These are phyloP conservation scores for Bufo gargarizans DNA, from an alignment of 2,113 vertebrate genomes.

Conservation along the genomic window DNA sequence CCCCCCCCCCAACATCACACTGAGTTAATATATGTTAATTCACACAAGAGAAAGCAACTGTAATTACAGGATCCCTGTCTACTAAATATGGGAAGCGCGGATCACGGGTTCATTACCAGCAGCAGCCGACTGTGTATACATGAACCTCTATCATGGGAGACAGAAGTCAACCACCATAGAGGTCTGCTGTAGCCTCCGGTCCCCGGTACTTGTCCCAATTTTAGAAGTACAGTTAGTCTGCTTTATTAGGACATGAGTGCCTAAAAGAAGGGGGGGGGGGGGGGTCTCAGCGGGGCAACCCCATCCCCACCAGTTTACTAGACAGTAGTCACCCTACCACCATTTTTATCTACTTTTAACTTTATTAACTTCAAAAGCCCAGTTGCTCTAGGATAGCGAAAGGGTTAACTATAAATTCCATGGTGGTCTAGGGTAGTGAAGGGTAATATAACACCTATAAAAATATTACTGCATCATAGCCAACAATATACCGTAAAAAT, in stretches of 20 bases:
- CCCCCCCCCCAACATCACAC: not conserved
- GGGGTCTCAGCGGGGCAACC: too few species aligned
- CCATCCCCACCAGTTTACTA: too few species aligned
- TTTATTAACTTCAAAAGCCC: too few species aligned
- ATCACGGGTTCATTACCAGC: not conserved
- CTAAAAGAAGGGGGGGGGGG: too few species aligned
- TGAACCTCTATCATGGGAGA: not conserved
- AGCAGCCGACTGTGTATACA: not conserved
- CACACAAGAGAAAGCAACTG: conserved; percentile 18
- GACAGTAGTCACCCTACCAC: too few species aligned
- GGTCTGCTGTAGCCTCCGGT: not conserved
- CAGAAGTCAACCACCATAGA: not conserved
- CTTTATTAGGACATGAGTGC: not conserved
- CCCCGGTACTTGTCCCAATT: not conserved
- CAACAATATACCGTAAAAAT: too few species aligned
- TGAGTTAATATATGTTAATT: conserved; percentile 50
- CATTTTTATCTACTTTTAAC: too few species aligned
- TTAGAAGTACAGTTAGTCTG: not conserved
- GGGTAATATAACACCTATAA: too few species aligned
- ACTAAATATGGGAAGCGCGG: not conserved
- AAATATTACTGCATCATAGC: too few species aligned
- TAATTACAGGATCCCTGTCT: conserved; percentile 49
- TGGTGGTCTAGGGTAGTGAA: too few species aligned
- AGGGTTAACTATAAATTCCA: too few species aligned
- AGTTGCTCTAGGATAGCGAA: too few species aligned